These are phyloP conservation scores for Lasiurus cinereus DNA, from an alignment of 2,113 vertebrate species.

Conservation along the genomic window DNA sequence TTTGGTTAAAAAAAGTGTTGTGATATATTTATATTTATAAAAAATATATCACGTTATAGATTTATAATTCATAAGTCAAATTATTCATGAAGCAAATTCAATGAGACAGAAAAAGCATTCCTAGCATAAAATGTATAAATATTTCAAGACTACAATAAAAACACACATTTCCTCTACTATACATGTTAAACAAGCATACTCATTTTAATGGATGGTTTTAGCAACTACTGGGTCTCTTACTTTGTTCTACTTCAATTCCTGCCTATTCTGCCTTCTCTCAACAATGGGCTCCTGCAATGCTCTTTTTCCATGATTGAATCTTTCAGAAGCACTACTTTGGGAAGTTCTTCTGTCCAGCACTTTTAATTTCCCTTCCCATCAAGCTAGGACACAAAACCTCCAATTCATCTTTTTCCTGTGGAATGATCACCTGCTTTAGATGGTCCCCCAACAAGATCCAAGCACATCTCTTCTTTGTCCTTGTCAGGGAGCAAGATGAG, in stretches of 20 bases:
- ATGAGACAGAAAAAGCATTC: neutral
- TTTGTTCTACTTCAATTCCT: neutral
- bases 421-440: neutral
- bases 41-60: neutral
- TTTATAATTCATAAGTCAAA: neutral
- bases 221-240: neutral
- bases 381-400: neutral
- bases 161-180: neutral
- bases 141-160: neutral
- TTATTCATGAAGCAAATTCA: neutral
- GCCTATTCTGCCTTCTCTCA: accelerated
- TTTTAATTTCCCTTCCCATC: neutral
- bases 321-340: neutral
- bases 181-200: neutral
- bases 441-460: neutral
- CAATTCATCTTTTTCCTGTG: neutral
- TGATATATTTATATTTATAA: neutral
- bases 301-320: neutral
- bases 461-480: neutral
- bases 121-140: neutral
- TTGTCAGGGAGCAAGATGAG: neutral
- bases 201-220: neutral
- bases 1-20: neutral
- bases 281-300: accelerated
- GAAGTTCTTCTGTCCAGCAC: neutral